Base-by-base conservation (phyloP, 2,888 invertebrate species). In the Lampropteryx suffumata region DNA sequence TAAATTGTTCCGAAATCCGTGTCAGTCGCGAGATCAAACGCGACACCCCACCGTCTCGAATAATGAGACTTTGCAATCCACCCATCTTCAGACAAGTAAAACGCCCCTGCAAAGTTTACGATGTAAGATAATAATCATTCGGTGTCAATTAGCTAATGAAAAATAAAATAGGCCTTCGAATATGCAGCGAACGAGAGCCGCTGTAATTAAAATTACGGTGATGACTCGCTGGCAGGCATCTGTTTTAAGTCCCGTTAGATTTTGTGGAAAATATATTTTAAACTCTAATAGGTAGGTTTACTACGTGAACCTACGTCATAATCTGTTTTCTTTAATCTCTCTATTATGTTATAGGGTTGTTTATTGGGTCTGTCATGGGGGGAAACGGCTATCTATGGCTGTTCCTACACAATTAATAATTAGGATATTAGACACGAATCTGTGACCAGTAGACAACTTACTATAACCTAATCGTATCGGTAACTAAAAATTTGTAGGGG, bases 131-230 rank as follows among this genome's bases (percentile, higher is more conserved):
- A 87, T 84, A 83, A 87, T 84, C 77, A 83, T 87, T 82, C 76
- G 75, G 77, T 82, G 80, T 88, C 89, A 89, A 90, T 90, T 90
- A 90, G 89, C 88, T 90, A 90, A 90, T 90, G 89, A 88, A 90
- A 87, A 84, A 84, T 88, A 76, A 77, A 85, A 84, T 82, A 82
- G 84, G 76, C 82, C 64, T 64, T 71, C 67, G 69, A 79, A 75
- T 76, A 73, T 73, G 44, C 48, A 28, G 33, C 43, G 36, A 45
- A 14, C 33, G 45, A 72, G 73, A 67, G 71, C 67, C 70, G 63
- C 64, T 69, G 72, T 84, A 82, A 87, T 88, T 84, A 82, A 86
- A 85, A 86, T 90, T 87, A 84, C 71, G 73, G 73, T 76, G 85
- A 82, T 76, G 75, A 71, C 71, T 71, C 57, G 66, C 52, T 60